These are phyloP conservation scores for Kradibia gibbosae DNA, from an alignment of 1,140 invertebrate genomes.

Conservation along the genomic window DNA sequence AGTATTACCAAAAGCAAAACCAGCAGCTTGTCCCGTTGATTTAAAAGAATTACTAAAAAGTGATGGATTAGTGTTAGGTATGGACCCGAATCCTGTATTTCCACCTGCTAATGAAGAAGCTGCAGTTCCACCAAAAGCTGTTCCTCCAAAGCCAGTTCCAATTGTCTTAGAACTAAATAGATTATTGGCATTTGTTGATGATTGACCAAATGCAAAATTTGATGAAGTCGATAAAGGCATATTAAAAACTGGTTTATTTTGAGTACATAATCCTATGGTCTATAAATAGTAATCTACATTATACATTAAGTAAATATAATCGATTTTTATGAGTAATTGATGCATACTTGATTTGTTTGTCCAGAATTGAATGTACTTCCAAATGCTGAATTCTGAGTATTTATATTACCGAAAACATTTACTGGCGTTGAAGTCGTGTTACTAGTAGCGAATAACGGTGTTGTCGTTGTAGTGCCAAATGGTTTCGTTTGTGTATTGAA, in stretches of 20 bases:
- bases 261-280: constrained; percentile 71
- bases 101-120: constrained; percentile 64
- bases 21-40: constrained; percentile 63
- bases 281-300: constrained; percentile 47
- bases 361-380: constrained; percentile 63
- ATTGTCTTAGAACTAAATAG: constrained; percentile 70
- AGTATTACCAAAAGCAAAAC: constrained; percentile 73
- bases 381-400: constrained; percentile 68
- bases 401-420: constrained; percentile 67
- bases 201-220: constrained; percentile 73
- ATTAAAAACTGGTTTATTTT: constrained; percentile 71
- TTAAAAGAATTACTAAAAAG: constrained; percentile 73
- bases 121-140: constrained; percentile 71
- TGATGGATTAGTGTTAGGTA: constrained; percentile 68
- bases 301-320: not conserved
- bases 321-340: too few relatives aligned
- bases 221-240: constrained; percentile 66
- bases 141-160: constrained; percentile 74
- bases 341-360: constrained; percentile 69
- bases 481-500: constrained; percentile 71
- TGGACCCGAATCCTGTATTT: constrained; percentile 71
- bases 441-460: constrained; percentile 64
- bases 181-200: constrained; percentile 64
- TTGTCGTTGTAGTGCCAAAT: constrained; percentile 68
- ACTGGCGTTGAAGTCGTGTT: constrained; percentile 64